A percentile compares a stretch with the other conserved stretches of the same genome.
Evolutionary conservation across 2,888 invertebrate genomes (phyloP).

Genomic region (Harpalus rubripes): DNA sequence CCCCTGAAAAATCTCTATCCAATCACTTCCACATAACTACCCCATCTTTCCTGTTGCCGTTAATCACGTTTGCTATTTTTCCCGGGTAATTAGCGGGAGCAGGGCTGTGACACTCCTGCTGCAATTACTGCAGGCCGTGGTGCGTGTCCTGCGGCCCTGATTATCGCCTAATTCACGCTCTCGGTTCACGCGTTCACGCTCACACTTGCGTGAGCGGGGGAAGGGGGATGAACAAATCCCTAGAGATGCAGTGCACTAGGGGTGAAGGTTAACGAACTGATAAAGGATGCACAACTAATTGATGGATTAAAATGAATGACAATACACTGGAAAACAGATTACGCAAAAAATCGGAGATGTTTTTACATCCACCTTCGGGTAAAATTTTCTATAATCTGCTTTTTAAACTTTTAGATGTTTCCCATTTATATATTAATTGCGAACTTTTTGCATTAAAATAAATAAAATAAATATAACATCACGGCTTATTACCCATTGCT

Average conservation of each 20-base stretch:
- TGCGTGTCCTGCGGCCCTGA: conserved; percentile 4
- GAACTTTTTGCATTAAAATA: too few relatives aligned
- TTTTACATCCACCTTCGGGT: too few relatives aligned
- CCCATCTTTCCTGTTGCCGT: neutral
- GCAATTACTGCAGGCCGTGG: conserved; percentile 1
- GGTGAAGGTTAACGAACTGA: neutral
- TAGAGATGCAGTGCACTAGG: neutral
- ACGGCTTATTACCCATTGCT: too few relatives aligned
- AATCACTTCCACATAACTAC: too few relatives aligned
- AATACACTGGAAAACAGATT: too few relatives aligned
- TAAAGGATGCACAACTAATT: too few relatives aligned
- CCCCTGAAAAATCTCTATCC: neutral
- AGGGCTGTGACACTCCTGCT: neutral
- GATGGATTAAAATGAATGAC: too few relatives aligned
- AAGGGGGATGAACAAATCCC: conserved; percentile 17
- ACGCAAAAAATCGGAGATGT: too few relatives aligned
- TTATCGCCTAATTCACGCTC: conserved; percentile 31
- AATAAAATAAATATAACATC: too few relatives aligned
- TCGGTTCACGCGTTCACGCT: neutral
- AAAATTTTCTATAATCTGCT: too few relatives aligned
- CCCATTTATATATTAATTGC: too few relatives aligned
- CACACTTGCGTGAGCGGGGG: neutral
- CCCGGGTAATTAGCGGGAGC: neutral
- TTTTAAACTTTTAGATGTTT: too few relatives aligned
- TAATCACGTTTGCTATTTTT: neutral